Conservation (phyloP, 2,113 vertebrate genomes). For the Cyanocitta stelleri region DNA sequence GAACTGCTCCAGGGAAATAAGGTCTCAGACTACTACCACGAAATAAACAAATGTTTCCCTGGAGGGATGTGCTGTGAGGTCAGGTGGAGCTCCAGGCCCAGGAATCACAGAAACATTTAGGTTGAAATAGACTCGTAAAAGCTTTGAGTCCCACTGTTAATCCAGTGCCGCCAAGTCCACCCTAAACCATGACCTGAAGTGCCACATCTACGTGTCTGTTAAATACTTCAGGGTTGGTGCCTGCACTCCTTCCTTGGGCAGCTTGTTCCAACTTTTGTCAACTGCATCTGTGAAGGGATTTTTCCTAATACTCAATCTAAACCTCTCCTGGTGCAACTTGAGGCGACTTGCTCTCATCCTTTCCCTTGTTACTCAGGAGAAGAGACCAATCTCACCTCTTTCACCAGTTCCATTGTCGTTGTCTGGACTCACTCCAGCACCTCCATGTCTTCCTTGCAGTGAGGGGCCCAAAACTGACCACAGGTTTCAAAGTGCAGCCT, state of each 20-base stretch:
- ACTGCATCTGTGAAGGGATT: not conserved
- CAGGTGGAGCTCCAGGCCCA: not conserved
- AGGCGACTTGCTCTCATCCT: not conserved
- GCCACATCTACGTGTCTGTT: accelerated
- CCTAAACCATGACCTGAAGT: not conserved
- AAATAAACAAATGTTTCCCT: not conserved
- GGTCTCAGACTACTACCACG: not conserved
- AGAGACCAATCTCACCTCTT: not conserved
- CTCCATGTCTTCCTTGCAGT: not conserved
- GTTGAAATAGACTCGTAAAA: not conserved
- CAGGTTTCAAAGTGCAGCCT: accelerated
- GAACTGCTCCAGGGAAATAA: not conserved
- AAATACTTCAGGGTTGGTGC: not conserved
- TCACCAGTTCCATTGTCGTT: not conserved
- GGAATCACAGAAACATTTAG: not conserved
- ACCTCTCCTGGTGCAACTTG: not conserved
- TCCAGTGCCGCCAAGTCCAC: not conserved
- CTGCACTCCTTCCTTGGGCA: not conserved
- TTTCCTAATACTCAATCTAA: not conserved
- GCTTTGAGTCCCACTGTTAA: not conserved
- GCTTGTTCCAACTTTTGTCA: not conserved
- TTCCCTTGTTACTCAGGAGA: not conserved
- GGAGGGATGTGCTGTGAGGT: not conserved
- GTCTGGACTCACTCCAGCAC: not conserved
- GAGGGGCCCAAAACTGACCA: not conserved